A percentile compares a stretch with the other conserved stretches of the same genome.
Evolutionary conservation across 23 tunicate genomes (phyloP).

Genomic region (Phallusia fumigata): DNA sequence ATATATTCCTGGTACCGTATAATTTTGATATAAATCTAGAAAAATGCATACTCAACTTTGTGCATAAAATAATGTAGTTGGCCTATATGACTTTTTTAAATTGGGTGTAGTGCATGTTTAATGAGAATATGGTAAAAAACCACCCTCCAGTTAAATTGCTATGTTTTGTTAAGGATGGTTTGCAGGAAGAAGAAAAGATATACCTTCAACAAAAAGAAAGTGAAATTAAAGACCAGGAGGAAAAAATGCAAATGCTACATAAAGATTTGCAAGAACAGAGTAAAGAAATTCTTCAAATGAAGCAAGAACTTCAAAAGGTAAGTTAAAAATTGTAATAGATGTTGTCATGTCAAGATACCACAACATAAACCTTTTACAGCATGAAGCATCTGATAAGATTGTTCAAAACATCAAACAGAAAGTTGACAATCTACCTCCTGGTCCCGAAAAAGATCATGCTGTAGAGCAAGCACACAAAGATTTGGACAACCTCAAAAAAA

Average conservation of each 20-base stretch:
- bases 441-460: conserved; percentile 31
- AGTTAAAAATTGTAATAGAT: background rate
- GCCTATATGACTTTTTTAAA: too few relatives aligned
- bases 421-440: conserved; percentile 41
- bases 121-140: too few relatives aligned
- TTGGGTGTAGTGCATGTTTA: too few relatives aligned
- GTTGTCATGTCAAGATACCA: background rate
- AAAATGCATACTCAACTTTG: too few relatives aligned
- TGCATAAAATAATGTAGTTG: too few relatives aligned
- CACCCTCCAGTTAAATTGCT: too few relatives aligned
- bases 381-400: conserved; percentile 57
- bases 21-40: too few relatives aligned
- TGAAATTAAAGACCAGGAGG: conserved; percentile 49
- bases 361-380: conserved; percentile 17
- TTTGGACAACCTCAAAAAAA: conserved; percentile 40
- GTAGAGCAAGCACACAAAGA: conserved; percentile 54
- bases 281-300: conserved; percentile 79
- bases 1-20: too few relatives aligned
- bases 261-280: conserved; percentile 80
- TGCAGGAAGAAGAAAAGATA: conserved; percentile 40
- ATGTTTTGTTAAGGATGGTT: conserved; percentile 22
- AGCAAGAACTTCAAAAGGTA: conserved; percentile 66
- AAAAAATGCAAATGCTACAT: conserved; percentile 59
- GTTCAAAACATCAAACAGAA: conserved; percentile 26
- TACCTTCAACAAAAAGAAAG: conserved; percentile 30